Evolutionary conservation across 2,888 invertebrate genomes (phyloP), one percentile per base, ranked within the genome.

Genomic region (Spodoptera picta): DNA sequence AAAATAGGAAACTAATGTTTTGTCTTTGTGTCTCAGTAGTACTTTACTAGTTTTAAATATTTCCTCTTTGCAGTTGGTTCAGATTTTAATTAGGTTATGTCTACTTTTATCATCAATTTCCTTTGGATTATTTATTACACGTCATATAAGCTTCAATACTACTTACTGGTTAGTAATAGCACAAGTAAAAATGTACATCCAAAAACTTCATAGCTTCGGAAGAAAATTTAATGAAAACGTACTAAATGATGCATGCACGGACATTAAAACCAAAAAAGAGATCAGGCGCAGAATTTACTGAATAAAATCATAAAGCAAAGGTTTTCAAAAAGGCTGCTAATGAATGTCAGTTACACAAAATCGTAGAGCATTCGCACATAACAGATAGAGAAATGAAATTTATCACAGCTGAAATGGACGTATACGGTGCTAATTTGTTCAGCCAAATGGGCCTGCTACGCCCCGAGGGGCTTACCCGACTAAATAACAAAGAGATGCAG

Each of bases 371-470:
- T 70, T 63, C 52, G 42, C 69, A 73, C 72, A 67, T 69, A 73
- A 73, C 68, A 74, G 67, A 69, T 52, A 73, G 60, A 75, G 56
- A 70, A 61, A 66, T 68, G 57, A 57, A 74, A 80, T 80, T 77
- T 73, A 77, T 73, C 50, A 53, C 65, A 24, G 49, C 48, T 63
- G 59, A 53, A 49, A 69, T 55, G 60, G 65, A 75, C 69, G 51
- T 73, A 61, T 69, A 72, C 44, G 53, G 60, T 53, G 62, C 75
- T 83, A 83, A 83, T 83, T 84, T 83, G 76, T 73, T 69, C 55
- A 55, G 53, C 53, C 59, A 64, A 76, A 82, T 76, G 77, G 74
- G 48, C 50, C 73, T 69, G 65, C 58, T 68, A 51, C 65, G 71
- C 71, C 68, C 60, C 70, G 72, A 75, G 71, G 75, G 79, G 71